Evolutionary conservation across 2,797 vertebrate genomes (phyloP).

Genomic region (Calcarius lapponicus): DNA sequence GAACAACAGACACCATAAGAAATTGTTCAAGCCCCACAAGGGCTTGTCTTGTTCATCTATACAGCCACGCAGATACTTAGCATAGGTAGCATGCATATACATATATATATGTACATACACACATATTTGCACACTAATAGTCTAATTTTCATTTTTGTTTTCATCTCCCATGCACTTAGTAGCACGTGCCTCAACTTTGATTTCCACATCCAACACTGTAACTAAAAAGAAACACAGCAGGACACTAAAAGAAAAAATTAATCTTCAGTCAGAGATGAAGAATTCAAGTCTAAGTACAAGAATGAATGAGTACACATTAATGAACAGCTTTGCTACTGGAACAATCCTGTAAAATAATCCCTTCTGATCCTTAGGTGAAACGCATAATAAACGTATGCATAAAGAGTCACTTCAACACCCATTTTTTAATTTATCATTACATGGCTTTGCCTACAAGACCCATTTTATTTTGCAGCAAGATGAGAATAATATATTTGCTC

Average conservation of each 20-base stretch:
- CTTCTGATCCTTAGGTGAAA: not conserved
- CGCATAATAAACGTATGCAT: not conserved
- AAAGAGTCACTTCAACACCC: not conserved
- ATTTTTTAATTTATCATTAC: not conserved
- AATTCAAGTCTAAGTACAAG: not conserved
- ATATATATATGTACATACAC: not conserved
- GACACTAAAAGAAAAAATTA: not conserved
- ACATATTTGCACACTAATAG: not conserved
- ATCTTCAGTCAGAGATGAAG: not conserved
- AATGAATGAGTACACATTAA: not conserved
- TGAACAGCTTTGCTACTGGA: not conserved
- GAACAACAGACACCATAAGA: not conserved
- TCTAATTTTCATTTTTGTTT: not conserved
- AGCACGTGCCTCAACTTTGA: not conserved
- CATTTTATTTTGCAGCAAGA: not conserved
- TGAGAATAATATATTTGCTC: not conserved
- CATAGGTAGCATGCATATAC: not conserved
- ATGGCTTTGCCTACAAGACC: not conserved
- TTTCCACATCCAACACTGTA: not conserved
- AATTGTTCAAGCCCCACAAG: not conserved
- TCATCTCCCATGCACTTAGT: not conserved
- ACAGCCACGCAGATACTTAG: not conserved
- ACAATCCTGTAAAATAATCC: not conserved
- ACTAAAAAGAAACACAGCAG: not conserved
- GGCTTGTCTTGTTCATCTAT: not conserved